Base-by-base conservation (phyloP, 2,888 invertebrate species). In the Callinectes sapidus region DNA sequence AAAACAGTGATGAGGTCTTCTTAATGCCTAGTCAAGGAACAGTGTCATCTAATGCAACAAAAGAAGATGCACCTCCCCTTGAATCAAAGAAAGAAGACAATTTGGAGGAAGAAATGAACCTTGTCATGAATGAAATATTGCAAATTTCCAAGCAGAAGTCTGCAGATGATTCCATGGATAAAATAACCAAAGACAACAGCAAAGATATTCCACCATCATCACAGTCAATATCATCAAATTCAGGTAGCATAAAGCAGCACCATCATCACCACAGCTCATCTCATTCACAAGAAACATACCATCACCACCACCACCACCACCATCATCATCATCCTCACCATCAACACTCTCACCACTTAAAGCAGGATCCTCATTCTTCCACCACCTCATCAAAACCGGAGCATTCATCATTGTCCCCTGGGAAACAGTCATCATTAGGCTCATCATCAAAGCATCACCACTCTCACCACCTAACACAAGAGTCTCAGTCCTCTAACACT, bases 41-140 rank as follows among this genome's bases (percentile, higher is more conserved):
- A 14, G 23, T 10, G 8, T n/a, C 61, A 48, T 42, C 28, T 39
- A 48, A 23, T 28, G 54, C 87, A 92, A 16, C 77, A 87, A 48
- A 42, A 28, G 71, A 35, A 61, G 48, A 61, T 32, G 28, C 87
- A 28, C 42, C 71, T 39, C 39, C 42, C 14, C 42, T n/a, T 10
- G 92, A 93, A 8, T 48, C 23, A 23, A 93, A 90, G 87, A 94
- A 94, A 66, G 92, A 94, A 14, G 90, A 92, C 32, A 93, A 93
- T 42, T 89, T 94, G 39, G 91, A 94, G 55, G 92, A 94, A 66
- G 94, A 94, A 61, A 94, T 94, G 91, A 93, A 94, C 81, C 90
- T 91, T 71, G 94, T 94, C 35, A 94, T 94, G 94, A 94, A 94
- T 48, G 94, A 94, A 87, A 35, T 94, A 61, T 89, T 94, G n/a